phyloP scores from a whole-genome alignment of 2,888 invertebrate species.

The Scaptomyza parva region DNA sequence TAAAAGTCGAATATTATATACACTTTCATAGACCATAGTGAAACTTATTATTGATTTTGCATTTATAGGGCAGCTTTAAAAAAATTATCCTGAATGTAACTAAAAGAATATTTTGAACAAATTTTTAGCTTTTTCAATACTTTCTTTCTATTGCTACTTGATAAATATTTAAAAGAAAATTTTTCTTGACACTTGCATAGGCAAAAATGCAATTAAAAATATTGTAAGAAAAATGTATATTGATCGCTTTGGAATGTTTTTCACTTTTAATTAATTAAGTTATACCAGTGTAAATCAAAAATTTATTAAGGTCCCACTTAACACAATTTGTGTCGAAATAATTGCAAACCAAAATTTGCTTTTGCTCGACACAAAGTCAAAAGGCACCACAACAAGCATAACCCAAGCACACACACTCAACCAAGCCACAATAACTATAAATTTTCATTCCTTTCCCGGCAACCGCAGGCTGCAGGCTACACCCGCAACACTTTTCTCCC shows the following conservation, averaged over 20 bases:
- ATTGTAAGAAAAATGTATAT: not conserved
- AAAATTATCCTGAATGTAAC: too few species aligned
- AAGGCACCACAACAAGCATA: slow-evolving; percentile 37
- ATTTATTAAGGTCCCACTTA: slow-evolving; percentile 64
- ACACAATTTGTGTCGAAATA: slow-evolving; percentile 63
- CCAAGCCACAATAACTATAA: slow-evolving; percentile 75
- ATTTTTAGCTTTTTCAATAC: too few species aligned
- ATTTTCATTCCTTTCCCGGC: slow-evolving; percentile 49
- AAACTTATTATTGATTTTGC: too few species aligned
- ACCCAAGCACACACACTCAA: slow-evolving; percentile 42
- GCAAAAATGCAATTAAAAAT: not conserved
- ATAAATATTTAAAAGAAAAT: too few species aligned
- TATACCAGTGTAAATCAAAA: slow-evolving; percentile 41
- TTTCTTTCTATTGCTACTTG: too few species aligned
- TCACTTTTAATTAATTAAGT: not conserved
- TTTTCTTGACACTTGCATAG: too few species aligned
- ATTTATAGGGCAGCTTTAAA: too few species aligned
- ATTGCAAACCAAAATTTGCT: slow-evolving; percentile 64
- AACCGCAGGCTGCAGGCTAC: slow-evolving; percentile 41
- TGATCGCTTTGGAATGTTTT: not conserved
- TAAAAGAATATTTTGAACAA: too few species aligned
- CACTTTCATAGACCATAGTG: too few species aligned
- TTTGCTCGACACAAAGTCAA: slow-evolving; percentile 53
- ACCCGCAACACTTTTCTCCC: not conserved
- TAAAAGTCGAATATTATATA: too few species aligned